A percentile compares a stretch with the other conserved stretches of the same genome.
These are phyloP conservation scores for Budorcas taxicolor DNA, from an alignment of 2,113 vertebrate genomes.

Conservation along the genomic window DNA sequence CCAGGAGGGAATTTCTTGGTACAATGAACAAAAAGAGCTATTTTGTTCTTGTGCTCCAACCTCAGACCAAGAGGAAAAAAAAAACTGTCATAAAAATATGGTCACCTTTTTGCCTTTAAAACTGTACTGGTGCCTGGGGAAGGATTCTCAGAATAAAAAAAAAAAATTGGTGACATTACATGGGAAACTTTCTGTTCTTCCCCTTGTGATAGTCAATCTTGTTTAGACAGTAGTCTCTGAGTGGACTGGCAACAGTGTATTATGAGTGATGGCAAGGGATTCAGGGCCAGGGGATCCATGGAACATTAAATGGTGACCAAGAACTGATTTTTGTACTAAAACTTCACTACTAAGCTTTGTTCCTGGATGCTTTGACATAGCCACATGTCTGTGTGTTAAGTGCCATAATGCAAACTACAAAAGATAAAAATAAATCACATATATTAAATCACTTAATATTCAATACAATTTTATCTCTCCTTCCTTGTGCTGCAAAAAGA, in stretches of 20 bases:
- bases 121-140: constrained; percentile 51
- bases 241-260: constrained; percentile 22
- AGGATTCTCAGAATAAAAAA: constrained; percentile 59
- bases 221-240: constrained; percentile 74
- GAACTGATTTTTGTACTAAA: constrained; percentile 78
- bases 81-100: constrained; percentile 66
- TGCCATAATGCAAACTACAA: constrained; percentile 60
- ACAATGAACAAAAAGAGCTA: constrained; percentile 71
- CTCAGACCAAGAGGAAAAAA: constrained; percentile 47
- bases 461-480: constrained; percentile 31
- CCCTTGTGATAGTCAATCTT: constrained; percentile 80
- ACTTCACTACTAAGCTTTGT: constrained; percentile 75
- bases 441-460: constrained; percentile 53
- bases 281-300: constrained; percentile 37
- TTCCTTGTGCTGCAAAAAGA: background rate
- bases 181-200: constrained; percentile 62
- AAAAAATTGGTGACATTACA: constrained; percentile 49
- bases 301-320: constrained; percentile 69
- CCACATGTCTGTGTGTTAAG: constrained; percentile 52
- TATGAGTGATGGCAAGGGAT: constrained; percentile 45
- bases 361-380: constrained; percentile 47
- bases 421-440: constrained; percentile 53
- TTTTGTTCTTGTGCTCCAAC: constrained; percentile 70
- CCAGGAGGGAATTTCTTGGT: constrained; percentile 69
- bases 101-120: constrained; percentile 67